phyloP scores from a whole-genome alignment of 1,140 invertebrate species.

The Ostrea edulis region DNA sequence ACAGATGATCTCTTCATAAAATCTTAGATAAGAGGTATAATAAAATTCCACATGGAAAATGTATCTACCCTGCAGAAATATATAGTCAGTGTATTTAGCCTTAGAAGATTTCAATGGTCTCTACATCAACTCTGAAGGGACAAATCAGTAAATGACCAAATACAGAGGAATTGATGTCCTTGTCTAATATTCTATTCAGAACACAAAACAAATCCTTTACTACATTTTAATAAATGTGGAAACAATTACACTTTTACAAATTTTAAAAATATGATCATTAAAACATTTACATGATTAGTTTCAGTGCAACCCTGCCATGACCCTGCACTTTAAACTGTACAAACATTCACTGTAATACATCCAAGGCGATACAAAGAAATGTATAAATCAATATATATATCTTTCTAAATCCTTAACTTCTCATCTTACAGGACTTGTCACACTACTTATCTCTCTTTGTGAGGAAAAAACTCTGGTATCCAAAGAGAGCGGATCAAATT shows the following conservation, averaged over 20 bases:
- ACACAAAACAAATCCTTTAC: not conserved
- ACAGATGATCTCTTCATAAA: too few species aligned
- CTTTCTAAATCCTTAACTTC: not conserved
- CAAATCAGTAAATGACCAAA: too few species aligned
- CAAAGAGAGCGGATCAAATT: not conserved
- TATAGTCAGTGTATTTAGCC: too few species aligned
- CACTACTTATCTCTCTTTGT: not conserved
- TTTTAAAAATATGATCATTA: not conserved
- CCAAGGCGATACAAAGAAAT: not conserved
- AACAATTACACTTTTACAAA: constrained; percentile 4
- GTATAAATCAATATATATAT: not conserved
- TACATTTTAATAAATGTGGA: constrained; percentile 13
- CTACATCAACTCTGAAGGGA: too few species aligned
- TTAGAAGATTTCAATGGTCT: too few species aligned
- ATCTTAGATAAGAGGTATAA: too few species aligned
- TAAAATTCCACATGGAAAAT: too few species aligned
- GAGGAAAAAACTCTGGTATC: not conserved
- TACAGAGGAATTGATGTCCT: too few species aligned
- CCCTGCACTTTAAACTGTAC: not conserved
- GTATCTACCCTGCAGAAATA: too few species aligned
- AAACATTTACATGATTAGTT: not conserved
- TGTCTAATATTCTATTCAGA: too few species aligned
- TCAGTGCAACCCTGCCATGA: not conserved
- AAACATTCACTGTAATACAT: not conserved
- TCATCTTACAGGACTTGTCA: not conserved